These are phyloP conservation scores for Aegotheles bennettii DNA, from an alignment of 2,113 vertebrate genomes.

Conservation along the genomic window DNA sequence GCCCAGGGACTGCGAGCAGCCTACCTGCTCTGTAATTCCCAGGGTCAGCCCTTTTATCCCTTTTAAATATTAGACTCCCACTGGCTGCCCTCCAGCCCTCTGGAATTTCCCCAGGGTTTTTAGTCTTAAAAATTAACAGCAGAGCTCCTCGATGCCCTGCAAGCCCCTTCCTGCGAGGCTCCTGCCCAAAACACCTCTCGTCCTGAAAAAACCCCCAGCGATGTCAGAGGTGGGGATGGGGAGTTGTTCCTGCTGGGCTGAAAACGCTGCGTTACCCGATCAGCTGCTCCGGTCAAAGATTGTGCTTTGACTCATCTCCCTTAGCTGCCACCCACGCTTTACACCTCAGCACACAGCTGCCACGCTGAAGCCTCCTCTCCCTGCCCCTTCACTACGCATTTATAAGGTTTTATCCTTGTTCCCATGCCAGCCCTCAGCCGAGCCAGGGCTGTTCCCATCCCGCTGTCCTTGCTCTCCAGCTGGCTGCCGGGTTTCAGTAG, in stretches of 20 bases:
- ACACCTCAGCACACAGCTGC: background rate
- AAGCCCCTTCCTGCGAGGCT: background rate
- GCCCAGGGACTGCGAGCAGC: background rate
- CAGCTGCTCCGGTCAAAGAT: background rate
- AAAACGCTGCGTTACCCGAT: background rate
- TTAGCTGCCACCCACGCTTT: background rate
- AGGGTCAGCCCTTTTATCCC: constrained; percentile 26
- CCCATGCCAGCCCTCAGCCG: background rate
- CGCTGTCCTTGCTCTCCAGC: background rate
- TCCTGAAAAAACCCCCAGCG: background rate
- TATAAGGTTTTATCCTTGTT: background rate
- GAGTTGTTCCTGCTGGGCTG: background rate
- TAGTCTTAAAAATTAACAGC: constrained; percentile 33
- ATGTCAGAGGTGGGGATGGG: background rate
- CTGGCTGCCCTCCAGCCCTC: constrained; percentile 1
- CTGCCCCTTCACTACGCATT: background rate
- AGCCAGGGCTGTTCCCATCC: fast-evolving
- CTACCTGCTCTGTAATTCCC: constrained; percentile 35
- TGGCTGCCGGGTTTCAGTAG: background rate
- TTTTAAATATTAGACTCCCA: constrained; percentile 19
- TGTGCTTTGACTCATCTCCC: background rate
- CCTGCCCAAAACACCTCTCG: background rate
- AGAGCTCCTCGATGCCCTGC: background rate
- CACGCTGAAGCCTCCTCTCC: background rate
- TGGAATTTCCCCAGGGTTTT: constrained; percentile 40